phyloP scores from a whole-genome alignment of 2,113 vertebrate genomes.

The Opisthocomus hoazin region DNA sequence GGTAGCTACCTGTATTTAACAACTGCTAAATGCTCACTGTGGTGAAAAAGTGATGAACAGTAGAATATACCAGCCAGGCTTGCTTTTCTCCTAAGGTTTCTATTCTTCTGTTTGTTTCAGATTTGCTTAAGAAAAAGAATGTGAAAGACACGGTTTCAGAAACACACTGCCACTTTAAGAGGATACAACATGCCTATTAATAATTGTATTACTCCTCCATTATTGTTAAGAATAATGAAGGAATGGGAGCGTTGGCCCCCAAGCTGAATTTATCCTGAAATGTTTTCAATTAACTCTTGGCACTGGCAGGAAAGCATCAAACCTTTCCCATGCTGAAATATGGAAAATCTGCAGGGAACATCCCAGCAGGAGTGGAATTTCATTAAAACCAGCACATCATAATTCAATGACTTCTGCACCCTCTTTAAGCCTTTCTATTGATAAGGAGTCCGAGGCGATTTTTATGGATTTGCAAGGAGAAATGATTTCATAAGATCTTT shows the following conservation, averaged over 20 bases:
- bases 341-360: slow-evolving; percentile 85
- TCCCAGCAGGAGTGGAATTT: slow-evolving; percentile 85
- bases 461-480: slow-evolving; percentile 81
- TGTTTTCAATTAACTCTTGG: slow-evolving; percentile 93
- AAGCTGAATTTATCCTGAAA: slow-evolving; percentile 82
- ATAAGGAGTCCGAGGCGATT: slow-evolving; percentile 71
- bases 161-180: slow-evolving; percentile 70
- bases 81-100: slow-evolving; percentile 58
- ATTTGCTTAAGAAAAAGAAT: slow-evolving; percentile 57
- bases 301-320: slow-evolving; percentile 82
- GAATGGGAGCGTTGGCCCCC: slow-evolving; percentile 72
- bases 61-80: slow-evolving; percentile 40
- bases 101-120: slow-evolving; percentile 66
- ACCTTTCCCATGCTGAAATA: slow-evolving; percentile 87
- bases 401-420: slow-evolving; percentile 81
- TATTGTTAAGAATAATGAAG: slow-evolving; percentile 86
- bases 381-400: slow-evolving; percentile 86
- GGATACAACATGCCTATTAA: slow-evolving; percentile 75
- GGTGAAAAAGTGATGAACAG: slow-evolving; percentile 12
- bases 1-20: background rate
- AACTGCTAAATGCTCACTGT: background rate
- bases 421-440: slow-evolving; percentile 76
- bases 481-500: slow-evolving; percentile 77
- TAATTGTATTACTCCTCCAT: slow-evolving; percentile 84
- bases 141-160: slow-evolving; percentile 64